Evolutionary conservation across 2,113 vertebrate genomes (phyloP), one percentile per base, ranked within the genome.

Genomic region (Zingel zingel): DNA sequence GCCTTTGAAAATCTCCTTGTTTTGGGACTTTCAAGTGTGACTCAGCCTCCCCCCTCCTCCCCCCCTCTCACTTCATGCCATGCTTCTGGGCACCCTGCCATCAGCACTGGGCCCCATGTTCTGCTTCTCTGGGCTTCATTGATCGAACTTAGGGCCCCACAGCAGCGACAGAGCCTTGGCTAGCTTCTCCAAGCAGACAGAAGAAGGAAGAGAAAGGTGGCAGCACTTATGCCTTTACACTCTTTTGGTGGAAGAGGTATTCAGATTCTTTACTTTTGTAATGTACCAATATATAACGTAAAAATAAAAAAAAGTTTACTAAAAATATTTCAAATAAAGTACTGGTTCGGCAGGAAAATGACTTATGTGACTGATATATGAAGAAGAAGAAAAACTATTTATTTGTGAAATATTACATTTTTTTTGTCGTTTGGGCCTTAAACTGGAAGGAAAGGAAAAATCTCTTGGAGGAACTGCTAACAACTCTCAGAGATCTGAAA

Each of bases 11-110:
- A 79, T 82, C 70, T 83, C 33, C 57, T 72, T 56, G 73, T 75
- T 90, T 88, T 69, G 57, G 74, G 67, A 86, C 75, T 88, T 77
- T 88, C 36, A 84, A 87, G 84, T 84, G 85, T 82, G 72, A 84
- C 74, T 69, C 81, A 11, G 10, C 71, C 65, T 3, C 7, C 19
- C 8, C 50, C 48, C 47, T 3, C 7, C 19, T 4, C 50, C 48
- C 47, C 3, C 27, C 4, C 33, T 1, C 57, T 70, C 61, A 62
- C 73, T 36, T 36, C 53, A 66, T 81, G 79, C 89, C 82, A 69
- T 84, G 80, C 69, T 77, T 85, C 87, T 73, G 81, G 92, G 90
- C 89, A 67, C 33, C 0, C 14, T 83, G 92, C 93, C 92, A 94
- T 83, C 58, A 77, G 66, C 57, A 50, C 79, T 71, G 78, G 81